Conservation (phyloP, 2,888 invertebrate species). For the Tetramorium bicarinatum region DNA sequence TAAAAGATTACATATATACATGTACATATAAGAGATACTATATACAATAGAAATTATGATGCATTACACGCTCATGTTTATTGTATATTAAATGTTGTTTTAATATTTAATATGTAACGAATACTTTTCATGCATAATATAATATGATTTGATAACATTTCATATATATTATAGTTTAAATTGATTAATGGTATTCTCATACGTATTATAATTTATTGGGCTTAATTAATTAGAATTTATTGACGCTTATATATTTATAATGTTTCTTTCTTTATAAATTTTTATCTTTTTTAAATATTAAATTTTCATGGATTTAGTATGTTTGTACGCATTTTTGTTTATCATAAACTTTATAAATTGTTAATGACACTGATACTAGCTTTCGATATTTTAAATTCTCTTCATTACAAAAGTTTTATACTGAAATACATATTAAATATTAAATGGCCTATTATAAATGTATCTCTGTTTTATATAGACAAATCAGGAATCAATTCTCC, state of each 20-base stretch:
- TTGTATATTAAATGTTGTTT: neutral
- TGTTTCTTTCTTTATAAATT: neutral
- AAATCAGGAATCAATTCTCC: neutral
- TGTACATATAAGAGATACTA: neutral
- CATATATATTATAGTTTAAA: conserved; percentile 10
- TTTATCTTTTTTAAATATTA: neutral
- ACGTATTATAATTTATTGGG: neutral
- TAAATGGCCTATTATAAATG: neutral
- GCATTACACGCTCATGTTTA: neutral
- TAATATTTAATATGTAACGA: conserved; percentile 1
- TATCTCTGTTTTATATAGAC: neutral
- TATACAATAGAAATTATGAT: neutral
- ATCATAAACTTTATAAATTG: neutral
- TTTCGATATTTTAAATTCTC: neutral
- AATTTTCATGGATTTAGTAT: neutral
- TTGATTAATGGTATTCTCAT: conserved; percentile 4
- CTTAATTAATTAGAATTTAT: conserved; percentile 5
- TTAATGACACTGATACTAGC: neutral
- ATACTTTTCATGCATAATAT: conserved; percentile 5
- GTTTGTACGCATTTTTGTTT: neutral
- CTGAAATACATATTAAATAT: neutral
- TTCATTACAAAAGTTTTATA: neutral
- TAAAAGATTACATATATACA: neutral
- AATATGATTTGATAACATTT: conserved; percentile 4
- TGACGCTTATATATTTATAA: neutral